These are phyloP conservation scores for Chirona hameri DNA, from an alignment of 2,888 invertebrate species.

Conservation along the genomic window DNA sequence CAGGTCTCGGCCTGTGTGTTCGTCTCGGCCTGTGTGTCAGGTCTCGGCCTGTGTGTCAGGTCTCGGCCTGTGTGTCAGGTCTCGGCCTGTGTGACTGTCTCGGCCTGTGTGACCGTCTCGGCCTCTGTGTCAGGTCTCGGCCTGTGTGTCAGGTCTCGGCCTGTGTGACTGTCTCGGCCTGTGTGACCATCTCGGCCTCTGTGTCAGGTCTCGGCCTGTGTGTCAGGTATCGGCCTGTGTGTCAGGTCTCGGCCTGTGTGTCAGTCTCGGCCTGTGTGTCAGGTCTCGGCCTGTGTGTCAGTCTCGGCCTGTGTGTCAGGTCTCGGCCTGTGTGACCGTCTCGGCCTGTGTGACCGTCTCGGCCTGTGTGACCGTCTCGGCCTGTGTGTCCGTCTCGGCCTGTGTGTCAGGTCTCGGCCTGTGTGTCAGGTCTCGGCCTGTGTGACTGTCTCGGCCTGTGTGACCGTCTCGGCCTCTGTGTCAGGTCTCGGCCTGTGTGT, in stretches of 20 bases:
- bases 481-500: neutral
- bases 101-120: neutral
- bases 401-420: too few relatives aligned
- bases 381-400: constrained; percentile 37
- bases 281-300: neutral
- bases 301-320: neutral
- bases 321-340: too few relatives aligned
- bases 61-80: too few relatives aligned
- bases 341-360: too few relatives aligned
- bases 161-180: neutral
- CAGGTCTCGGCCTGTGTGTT: too few relatives aligned
- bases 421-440: neutral
- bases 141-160: too few relatives aligned
- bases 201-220: too few relatives aligned
- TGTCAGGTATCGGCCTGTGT: too few relatives aligned
- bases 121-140: constrained; percentile 60
- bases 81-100: too few relatives aligned
- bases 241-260: neutral
- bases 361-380: neutral
- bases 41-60: neutral
- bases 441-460: neutral
- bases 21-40: neutral
- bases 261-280: constrained; percentile 47
- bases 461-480: too few relatives aligned
- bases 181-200: neutral